Percentiles rank a stretch among this genome's conserved stretches.
Evolutionary conservation across 2,797 vertebrate genomes (phyloP).

Genomic region (Enteromius thamalakanensis): DNA sequence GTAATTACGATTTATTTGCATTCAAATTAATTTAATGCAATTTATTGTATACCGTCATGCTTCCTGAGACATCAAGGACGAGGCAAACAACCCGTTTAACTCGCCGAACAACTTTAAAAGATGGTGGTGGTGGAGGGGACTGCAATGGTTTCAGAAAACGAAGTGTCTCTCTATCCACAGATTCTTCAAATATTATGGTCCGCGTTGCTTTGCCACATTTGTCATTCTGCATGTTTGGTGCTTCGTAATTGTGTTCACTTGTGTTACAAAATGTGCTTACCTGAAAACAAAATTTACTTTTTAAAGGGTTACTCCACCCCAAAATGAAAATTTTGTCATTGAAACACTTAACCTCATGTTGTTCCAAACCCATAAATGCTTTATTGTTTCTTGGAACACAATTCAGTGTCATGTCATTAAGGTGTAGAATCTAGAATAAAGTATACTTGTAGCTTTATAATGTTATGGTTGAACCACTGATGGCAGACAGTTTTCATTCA

Average conservation of each 20-base stretch:
- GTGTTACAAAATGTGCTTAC: background rate
- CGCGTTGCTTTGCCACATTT: background rate
- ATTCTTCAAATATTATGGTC: constrained; percentile 61
- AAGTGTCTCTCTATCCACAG: constrained; percentile 60
- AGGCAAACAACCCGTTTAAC: constrained; percentile 68
- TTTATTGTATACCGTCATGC: constrained; percentile 56
- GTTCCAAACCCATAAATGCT: too few species aligned
- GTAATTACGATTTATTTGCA: background rate
- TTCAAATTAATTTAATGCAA: too few species aligned
- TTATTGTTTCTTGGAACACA: too few species aligned
- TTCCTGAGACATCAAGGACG: constrained; percentile 75
- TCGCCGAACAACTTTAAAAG: constrained; percentile 66
- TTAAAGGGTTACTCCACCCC: too few species aligned
- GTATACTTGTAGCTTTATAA: too few species aligned
- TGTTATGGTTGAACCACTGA: too few species aligned
- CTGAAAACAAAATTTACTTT: background rate
- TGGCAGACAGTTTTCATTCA: too few species aligned
- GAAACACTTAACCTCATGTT: too few species aligned
- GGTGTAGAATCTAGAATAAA: too few species aligned
- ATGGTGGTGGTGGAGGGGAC: constrained; percentile 56
- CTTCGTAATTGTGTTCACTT: background rate
- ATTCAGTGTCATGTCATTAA: too few species aligned
- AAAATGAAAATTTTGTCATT: too few species aligned
- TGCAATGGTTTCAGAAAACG: constrained; percentile 50
- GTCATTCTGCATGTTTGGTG: background rate